phyloP scores from a whole-genome alignment of 2,113 vertebrate species.

The Antechinus flavipes region DNA sequence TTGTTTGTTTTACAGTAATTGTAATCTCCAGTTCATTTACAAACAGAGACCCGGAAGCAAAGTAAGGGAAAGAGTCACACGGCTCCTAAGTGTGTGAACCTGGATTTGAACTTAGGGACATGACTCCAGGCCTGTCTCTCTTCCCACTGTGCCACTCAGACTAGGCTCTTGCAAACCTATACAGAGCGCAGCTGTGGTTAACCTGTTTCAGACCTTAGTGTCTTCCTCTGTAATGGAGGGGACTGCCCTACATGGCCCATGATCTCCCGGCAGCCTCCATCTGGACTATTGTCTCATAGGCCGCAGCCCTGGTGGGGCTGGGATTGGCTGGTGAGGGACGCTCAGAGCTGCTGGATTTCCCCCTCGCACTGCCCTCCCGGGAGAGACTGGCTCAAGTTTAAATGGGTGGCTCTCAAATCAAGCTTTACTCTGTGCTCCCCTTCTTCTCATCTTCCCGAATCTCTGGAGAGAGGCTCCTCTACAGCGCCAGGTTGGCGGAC shows the following conservation, averaged over 20 bases:
- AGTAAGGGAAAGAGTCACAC: neutral
- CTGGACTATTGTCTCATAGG: neutral
- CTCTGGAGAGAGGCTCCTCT: neutral
- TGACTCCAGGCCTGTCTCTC: neutral
- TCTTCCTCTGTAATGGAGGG: neutral
- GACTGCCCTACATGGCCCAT: neutral
- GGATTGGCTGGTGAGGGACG: neutral
- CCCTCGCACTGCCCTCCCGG: neutral
- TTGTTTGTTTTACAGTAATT: neutral
- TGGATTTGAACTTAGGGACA: neutral
- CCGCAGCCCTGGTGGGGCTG: too few relatives aligned
- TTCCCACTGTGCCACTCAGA: neutral
- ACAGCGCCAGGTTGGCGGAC: neutral
- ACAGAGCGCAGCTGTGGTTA: neutral
- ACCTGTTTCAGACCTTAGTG: neutral
- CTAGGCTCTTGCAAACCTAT: neutral
- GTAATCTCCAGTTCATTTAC: neutral
- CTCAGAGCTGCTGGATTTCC: neutral
- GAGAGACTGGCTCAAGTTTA: neutral
- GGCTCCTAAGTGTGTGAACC: neutral
- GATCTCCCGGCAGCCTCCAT: neutral
- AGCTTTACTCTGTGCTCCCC: neutral
- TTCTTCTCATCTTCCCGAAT: neutral
- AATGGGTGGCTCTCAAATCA: neutral
- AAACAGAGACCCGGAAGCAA: neutral